Evolutionary conservation across 2,888 invertebrate genomes (phyloP), one percentile per base, ranked within the genome.

Genomic region (Melinaea marsaeus): DNA sequence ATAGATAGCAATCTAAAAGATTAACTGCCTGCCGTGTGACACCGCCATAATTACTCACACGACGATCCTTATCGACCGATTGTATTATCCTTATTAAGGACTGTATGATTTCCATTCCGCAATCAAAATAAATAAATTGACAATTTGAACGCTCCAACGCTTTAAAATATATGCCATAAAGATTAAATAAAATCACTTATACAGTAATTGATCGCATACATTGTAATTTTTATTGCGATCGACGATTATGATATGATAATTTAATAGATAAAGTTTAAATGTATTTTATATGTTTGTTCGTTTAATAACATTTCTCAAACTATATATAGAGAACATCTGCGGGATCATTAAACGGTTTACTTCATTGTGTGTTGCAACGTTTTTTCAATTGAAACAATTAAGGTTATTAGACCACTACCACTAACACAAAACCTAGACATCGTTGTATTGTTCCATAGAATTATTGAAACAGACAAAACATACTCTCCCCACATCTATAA

Each of bases 301-400:
- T 32, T 51, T 22, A 51, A 51, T 4, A n/a, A 48, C 13, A 55
- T 35, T 58, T 34, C 47, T 54, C 75, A 74, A 76, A 80, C 81
- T 73, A 76, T 79, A 78, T 78, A 73, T 61, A 80, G 78, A 76
- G 80, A 80, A 75, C 82, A 79, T 80, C 79, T 81, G 80, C 80
- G 77, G 79, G 79, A 82, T 77, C 83, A 82, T 86, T 83, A 81
- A 86, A 79, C 71, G 75, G 78, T 84, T 80, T 75, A 75, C 79
- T 73, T 75, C 76, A 74, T 76, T 79, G 79, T 76, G 80, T 78
- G 77, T 79, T 81, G 79, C 68, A 69, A 68, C 73, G 72, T 73
- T 89, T 86, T 86, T 84, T 84, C 89, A 90, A 90, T 90, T 89
- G 79, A 87, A 81, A 75, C 89, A 88, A 90, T 90, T 90, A 81